phyloP scores from a whole-genome alignment of 2,797 vertebrate genomes.

The Synaphobranchus kaupii region DNA sequence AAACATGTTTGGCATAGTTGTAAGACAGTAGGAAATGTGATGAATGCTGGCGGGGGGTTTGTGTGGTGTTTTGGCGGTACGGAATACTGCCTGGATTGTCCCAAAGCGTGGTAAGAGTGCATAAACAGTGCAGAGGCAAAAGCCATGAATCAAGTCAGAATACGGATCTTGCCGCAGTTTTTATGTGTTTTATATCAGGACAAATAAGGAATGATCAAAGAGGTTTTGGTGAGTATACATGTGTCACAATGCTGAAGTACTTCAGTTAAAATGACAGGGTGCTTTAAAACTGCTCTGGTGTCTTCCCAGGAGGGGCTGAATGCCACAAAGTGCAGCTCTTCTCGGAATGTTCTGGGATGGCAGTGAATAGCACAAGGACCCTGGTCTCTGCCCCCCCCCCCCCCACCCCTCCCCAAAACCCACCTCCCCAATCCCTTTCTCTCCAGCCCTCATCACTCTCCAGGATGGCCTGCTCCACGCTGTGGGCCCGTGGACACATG shows the following conservation, averaged over 20 bases:
- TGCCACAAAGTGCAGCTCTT: neutral
- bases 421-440: conserved; percentile 6
- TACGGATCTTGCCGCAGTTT: neutral
- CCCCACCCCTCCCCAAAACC: neutral
- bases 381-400: conserved; percentile 24
- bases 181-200: neutral
- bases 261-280: conserved; percentile 14
- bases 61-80: neutral
- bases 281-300: neutral
- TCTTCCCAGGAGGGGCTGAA: neutral
- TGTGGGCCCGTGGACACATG: conserved; percentile 46
- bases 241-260: neutral
- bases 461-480: conserved; percentile 36
- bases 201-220: neutral
- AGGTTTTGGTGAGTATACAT: neutral
- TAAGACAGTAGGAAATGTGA: neutral
- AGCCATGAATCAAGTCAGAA: neutral
- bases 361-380: conserved; percentile 4
- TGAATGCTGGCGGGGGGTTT: neutral
- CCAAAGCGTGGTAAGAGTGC: neutral
- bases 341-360: conserved; percentile 19
- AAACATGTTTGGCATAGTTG: neutral
- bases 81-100: neutral
- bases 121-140: neutral
- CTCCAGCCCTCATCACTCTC: conserved; percentile 30